Base-by-base conservation (phyloP, 2,113 vertebrate species). In the Saguinus imperator region DNA sequence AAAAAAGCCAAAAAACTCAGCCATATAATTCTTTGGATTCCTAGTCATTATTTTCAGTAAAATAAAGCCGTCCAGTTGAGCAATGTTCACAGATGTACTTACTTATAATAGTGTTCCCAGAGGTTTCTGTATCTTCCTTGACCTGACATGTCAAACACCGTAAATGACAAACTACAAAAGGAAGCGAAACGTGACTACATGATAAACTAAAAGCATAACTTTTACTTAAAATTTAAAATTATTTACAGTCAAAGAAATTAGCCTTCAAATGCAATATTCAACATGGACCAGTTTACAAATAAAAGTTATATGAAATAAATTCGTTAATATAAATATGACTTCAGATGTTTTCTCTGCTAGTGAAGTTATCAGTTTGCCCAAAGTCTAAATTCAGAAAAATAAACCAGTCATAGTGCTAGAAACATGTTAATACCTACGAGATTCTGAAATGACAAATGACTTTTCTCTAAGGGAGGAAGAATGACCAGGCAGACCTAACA, bases 71-170 rank as follows among this genome's bases (percentile, higher is more conserved):
- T 70, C 8, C 73, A 83, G 45, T 52, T 97, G 87, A 89, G 25
- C 2, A 94, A 81, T 32, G 95, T 40, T 97, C 37, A 87, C 23
- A 94, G 3, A 97, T 80, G 48, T 48, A 98, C 99, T 99, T 98
- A 99, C 99, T 99, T 99, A 98, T 99, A 99, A 98, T 99, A 99
- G 98, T 99, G 99, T 85, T 99, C 99, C 99, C 99, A 99, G 25
- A 99, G 99, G 98, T 99, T 99, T 98, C 99, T 99, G 98, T 99
- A 99, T 97, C 99, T 99, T 91, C 99, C 99, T 98, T 99, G 99
- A 96, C 99, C 99, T 61, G 99, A 99, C 99, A 99, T 99, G 98
- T 99, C 99, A 98, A 99, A 99, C 86, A 99, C 99, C 92, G 99
- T 99, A 98, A 99, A 99, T 89, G 99, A 99, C 95, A 99, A 99